A percentile compares a stretch with the other conserved stretches of the same genome.
Evolutionary conservation across 1,140 invertebrate genomes (phyloP).

Genomic region (Leguminivora glycinivorella): DNA sequence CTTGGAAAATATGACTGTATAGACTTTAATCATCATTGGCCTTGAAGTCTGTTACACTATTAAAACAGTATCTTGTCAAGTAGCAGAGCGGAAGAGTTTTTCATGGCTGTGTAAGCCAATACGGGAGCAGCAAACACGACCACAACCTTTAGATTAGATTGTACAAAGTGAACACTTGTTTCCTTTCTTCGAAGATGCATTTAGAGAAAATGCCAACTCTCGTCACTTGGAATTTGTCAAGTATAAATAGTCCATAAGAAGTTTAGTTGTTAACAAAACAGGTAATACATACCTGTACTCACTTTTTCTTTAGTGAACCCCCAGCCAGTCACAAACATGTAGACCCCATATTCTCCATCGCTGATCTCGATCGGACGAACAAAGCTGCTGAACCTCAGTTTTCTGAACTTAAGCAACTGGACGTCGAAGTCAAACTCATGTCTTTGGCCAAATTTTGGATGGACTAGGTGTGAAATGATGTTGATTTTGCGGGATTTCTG

Average conservation of each 20-base stretch:
- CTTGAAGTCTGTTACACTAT: too few relatives aligned
- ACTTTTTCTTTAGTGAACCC: conserved; percentile 56
- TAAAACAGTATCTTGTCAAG: too few relatives aligned
- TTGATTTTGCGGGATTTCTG: conserved; percentile 40
- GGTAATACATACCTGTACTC: conserved; percentile 22
- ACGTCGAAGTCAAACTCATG: conserved; percentile 57
- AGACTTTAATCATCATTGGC: not conserved
- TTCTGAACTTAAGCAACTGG: conserved; percentile 45
- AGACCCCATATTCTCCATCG: conserved; percentile 39
- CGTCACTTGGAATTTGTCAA: too few relatives aligned
- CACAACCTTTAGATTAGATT: not conserved
- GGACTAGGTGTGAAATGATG: conserved; percentile 44
- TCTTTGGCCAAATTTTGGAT: conserved; percentile 45
- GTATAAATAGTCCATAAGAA: not conserved
- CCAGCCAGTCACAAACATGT: conserved; percentile 52
- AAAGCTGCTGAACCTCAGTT: conserved; percentile 37
- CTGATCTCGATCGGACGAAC: conserved; percentile 44
- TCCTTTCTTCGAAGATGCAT: not conserved
- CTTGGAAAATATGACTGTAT: not conserved
- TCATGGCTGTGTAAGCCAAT: too few relatives aligned
- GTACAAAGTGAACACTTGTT: not conserved
- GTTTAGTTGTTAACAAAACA: not conserved
- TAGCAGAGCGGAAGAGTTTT: too few relatives aligned
- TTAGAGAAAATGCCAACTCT: not conserved
- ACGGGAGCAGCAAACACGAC: too few relatives aligned